A percentile compares a stretch with the other conserved stretches of the same genome.
phyloP scores from a whole-genome alignment of 2,888 invertebrate genomes.

The Linnaemya vulpina region DNA sequence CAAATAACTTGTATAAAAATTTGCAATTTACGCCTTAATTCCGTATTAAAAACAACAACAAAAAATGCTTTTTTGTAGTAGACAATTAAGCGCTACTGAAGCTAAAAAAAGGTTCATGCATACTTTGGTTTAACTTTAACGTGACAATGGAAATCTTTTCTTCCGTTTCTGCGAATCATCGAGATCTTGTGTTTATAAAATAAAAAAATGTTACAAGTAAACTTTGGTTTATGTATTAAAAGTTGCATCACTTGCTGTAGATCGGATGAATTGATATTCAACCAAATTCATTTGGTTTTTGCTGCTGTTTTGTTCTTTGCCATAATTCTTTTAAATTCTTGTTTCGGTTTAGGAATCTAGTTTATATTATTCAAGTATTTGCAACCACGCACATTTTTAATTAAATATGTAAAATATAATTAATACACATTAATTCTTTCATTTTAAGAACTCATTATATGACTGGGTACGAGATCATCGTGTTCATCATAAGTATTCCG shows the following conservation, averaged over 20 bases:
- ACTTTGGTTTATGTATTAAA: slow-evolving; percentile 3
- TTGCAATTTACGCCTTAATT: slow-evolving; percentile 6
- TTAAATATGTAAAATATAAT: not conserved
- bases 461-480: slow-evolving; percentile 94
- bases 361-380: not conserved
- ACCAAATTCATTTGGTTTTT: not conserved
- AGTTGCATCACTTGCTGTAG: slow-evolving; percentile 22
- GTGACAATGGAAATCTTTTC: slow-evolving; percentile 8
- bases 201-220: slow-evolving; percentile 27
- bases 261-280: slow-evolving; percentile 13
- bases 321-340: not conserved
- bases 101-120: slow-evolving; percentile 2
- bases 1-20: not conserved
- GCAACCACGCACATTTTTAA: too few relatives aligned
- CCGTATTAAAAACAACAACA: not conserved
- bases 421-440: slow-evolving; percentile 1
- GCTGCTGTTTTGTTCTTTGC: slow-evolving; percentile 5
- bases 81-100: not conserved
- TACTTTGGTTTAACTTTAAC: slow-evolving; percentile 9
- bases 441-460: slow-evolving; percentile 90
- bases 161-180: slow-evolving; percentile 3
- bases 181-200: slow-evolving; percentile 6
- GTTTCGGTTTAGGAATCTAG: not conserved
- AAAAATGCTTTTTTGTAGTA: not conserved
- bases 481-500: slow-evolving; percentile 92